Evolutionary conservation across 2,888 invertebrate genomes (phyloP), one percentile per base, ranked within the genome.

Genomic region (Dexiosoma caninum): DNA sequence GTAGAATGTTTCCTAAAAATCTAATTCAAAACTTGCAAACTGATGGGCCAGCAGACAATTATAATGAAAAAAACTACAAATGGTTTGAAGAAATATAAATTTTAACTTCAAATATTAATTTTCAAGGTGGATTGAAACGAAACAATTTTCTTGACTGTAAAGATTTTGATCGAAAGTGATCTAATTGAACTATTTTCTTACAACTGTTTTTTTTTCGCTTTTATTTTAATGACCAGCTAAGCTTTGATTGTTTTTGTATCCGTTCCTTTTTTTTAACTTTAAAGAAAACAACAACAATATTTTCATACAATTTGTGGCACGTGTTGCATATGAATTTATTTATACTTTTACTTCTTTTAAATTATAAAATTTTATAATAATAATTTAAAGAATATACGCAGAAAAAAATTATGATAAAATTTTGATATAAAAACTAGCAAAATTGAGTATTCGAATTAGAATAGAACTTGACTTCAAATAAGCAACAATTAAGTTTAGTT

Each of bases 351-450:
- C 21, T 67, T 53, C 27, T 40, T 57, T 37, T 35, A 12, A 19
- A 35, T 6, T 12, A 21, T 16, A 32, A 35, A 51, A 27, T 10
- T 23, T 5, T 12, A 19, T 23, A 16, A 46, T 9, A 23, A 23
- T 4, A 30, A 42, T 2, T 42, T 40, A n/a, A n/a, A n/a, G n/a
- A n/a, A n/a, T n/a, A n/a, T n/a, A 32, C 44, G 32, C 46, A 32
- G 19, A 1, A 12, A 1, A 7, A 14, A 35, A 14, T 14, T 19
- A 0, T 37, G 37, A 19, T 16, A 19, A 10, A 37, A 6, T 69
- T 67, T 66, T 40, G 9, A 14, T 74, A 82, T 80, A 81, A 67
- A 82, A 82, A 81, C 78, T 62, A 51, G 78, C 21, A 55, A 70
- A 67, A 59, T 72, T 37, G 16, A 44, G 37, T 35, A 59, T 64